phyloP scores from a whole-genome alignment of 2,797 vertebrate genomes.

The Carcharodon carcharias region DNA sequence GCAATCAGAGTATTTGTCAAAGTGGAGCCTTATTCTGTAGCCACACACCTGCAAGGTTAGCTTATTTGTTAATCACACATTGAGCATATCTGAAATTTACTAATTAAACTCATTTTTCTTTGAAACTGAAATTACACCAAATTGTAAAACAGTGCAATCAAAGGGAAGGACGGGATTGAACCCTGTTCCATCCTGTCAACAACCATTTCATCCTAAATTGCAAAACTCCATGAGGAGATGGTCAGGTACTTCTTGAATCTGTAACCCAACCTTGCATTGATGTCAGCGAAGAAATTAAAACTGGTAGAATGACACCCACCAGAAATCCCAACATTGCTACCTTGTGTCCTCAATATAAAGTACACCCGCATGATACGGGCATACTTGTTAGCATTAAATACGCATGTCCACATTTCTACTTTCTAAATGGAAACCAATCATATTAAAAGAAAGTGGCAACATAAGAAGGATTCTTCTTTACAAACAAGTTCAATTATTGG shows the following conservation, averaged over 20 bases:
- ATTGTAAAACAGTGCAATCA: background rate
- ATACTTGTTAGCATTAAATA: background rate
- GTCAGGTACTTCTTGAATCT: background rate
- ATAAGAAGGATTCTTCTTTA: background rate
- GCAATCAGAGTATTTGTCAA: conserved; percentile 72
- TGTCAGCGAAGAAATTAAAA: background rate
- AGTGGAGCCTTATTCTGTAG: conserved; percentile 73
- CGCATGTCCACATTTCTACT: too few relatives aligned
- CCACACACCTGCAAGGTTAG: conserved; percentile 63
- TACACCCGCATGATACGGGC: background rate
- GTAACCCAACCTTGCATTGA: background rate
- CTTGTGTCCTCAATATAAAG: background rate
- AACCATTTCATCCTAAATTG: background rate
- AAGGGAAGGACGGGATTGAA: background rate
- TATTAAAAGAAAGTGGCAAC: background rate
- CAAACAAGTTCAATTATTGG: background rate
- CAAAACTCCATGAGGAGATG: background rate
- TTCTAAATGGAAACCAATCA: background rate
- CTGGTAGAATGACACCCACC: background rate
- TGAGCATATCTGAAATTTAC: background rate
- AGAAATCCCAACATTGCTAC: background rate
- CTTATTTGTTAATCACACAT: conserved; percentile 3
- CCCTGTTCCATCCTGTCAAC: background rate
- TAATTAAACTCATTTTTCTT: background rate
- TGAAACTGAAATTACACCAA: background rate